Base-by-base conservation (phyloP, 1,140 invertebrate species). In the Zaprionus davidi region DNA sequence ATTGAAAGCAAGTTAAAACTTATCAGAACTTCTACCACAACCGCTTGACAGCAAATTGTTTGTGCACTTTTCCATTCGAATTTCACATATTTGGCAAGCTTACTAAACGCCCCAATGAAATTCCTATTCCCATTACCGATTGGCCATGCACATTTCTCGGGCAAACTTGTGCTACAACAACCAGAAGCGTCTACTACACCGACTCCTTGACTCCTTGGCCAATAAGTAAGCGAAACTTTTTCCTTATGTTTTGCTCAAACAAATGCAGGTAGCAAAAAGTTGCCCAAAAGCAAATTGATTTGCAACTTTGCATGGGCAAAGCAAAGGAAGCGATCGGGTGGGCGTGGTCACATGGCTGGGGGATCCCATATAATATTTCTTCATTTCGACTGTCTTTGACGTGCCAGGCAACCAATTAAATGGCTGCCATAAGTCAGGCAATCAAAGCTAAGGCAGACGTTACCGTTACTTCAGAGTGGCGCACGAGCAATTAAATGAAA, bases 161-260 rank as follows among this genome's bases (percentile, higher is more conserved):
- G 55, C 57, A 78, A 82, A 72, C 49, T 65, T 58, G 58, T 53
- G 28, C 31, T 34, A 62, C 9, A 9, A 55, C 76, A 72, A 46
- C n/a, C 41, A 44, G n/a, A 44, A 82, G 79, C 77, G 55, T 65
- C 71, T 79, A 74, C 53, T 41, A 9, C 26, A 28, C 26, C 26
- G 26, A 28, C 26, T 28, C 26, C 41, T 20, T 7, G 44, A 64
- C 41, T 77, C 64, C 75, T 79, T 66, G 66, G 66, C 76, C 83
- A 82, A 82, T 87, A 86, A 82, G 83, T 86, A 88, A 87, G 77
- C 73, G 73, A 72, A 86, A 86, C 70, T 87, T 87, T 79, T 76
- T 77, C 60, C 79, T 78, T 81, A 86, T 85, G 79, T 77, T 82
- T 79, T 86, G 72, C 51, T 62, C 83, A 87, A 87, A 80, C 83